Percentiles rank a stretch among this genome's conserved stretches.
phyloP scores from a whole-genome alignment of 1,140 invertebrate species.

The Orchestia grillus region DNA sequence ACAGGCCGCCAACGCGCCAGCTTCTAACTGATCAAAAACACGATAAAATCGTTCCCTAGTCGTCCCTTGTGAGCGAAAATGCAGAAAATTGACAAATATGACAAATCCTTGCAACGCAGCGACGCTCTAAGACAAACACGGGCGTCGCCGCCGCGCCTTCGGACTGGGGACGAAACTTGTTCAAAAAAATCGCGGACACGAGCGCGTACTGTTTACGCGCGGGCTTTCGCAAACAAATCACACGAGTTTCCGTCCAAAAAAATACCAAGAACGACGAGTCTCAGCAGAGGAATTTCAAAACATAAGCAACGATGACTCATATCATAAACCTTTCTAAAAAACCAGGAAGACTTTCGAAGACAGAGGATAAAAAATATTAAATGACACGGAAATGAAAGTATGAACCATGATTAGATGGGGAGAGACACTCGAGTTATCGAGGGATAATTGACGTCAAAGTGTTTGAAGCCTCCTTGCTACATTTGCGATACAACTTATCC shows the following conservation, averaged over 20 bases:
- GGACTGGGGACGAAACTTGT: not conserved
- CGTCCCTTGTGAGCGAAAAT: not conserved
- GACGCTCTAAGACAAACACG: not conserved
- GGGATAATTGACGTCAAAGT: no score
- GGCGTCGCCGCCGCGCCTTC: not conserved
- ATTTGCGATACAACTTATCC: no score
- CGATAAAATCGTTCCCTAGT: no score
- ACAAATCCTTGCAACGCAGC: not conserved
- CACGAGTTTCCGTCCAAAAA: conserved; percentile 36
- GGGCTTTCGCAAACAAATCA: conserved; percentile 17
- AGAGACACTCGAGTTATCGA: no score
- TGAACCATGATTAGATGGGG: no score
- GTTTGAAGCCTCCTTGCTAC: no score
- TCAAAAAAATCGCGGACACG: not conserved
- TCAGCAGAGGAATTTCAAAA: conserved; percentile 10
- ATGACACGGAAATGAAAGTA: not conserved
- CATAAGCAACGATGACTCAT: not conserved
- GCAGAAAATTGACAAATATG: not conserved
- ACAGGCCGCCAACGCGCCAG: no score
- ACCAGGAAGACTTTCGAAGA: not conserved
- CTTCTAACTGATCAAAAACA: no score
- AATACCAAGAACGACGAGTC: not conserved
- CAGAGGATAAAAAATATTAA: not conserved
- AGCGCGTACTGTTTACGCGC: conserved; percentile 4
- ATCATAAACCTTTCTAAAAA: not conserved